These are phyloP conservation scores for Quadroppia sp. DNA, from an alignment of 2,888 invertebrate genomes.

Conservation along the genomic window DNA sequence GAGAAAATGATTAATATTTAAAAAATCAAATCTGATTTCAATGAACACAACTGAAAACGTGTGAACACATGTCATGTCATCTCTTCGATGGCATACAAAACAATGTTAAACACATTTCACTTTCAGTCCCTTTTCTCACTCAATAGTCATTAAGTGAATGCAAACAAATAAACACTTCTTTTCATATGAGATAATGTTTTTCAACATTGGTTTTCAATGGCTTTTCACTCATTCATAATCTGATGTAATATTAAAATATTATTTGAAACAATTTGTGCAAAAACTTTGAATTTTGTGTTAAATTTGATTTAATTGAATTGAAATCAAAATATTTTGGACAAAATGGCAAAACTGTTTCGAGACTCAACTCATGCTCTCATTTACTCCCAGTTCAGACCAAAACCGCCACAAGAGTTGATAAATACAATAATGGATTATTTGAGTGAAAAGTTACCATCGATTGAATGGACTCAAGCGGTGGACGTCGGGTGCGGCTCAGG, in stretches of 20 bases:
- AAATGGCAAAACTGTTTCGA: conserved; percentile 5
- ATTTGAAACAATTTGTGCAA: no score
- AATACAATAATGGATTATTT: conserved; percentile 19
- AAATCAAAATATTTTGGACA: no score
- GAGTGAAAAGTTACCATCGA: not conserved
- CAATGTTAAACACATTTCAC: no score
- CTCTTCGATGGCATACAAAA: not conserved
- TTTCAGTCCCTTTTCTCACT: not conserved
- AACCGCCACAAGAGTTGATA: conserved; percentile 38
- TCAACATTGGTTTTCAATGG: no score
- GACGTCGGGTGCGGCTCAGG: conserved; percentile 59
- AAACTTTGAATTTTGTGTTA: no score
- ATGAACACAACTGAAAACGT: not conserved
- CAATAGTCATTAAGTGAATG: not conserved
- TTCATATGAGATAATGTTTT: not conserved
- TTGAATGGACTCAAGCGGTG: conserved; percentile 49
- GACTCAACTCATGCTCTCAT: not conserved
- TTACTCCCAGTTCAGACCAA: conserved; percentile 39
- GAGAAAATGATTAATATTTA: not conserved
- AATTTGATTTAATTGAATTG: no score
- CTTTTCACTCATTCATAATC: not conserved
- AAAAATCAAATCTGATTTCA: not conserved
- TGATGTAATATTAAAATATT: no score
- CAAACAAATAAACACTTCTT: not conserved
- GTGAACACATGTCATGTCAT: conserved; percentile 29